Base-by-base conservation (phyloP, 2,113 vertebrate species). In the Picathartes gymnocephalus region DNA sequence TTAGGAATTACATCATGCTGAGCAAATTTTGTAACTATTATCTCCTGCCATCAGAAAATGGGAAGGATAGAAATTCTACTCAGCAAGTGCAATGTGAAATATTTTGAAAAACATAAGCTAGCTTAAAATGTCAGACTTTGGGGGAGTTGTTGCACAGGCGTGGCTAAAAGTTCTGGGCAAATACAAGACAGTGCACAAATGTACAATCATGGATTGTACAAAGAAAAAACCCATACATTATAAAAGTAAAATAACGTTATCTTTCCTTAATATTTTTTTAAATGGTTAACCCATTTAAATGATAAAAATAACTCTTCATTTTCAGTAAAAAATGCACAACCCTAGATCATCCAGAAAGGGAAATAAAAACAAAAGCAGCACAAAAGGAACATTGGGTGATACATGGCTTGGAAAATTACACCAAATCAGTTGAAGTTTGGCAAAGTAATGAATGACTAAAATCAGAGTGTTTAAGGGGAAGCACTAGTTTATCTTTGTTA, bases 241-340 rank as follows among this genome's bases (percentile, higher is more conserved):
- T 12, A n/a, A 31, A 69, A 86, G 6, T 17, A 54, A 73, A 73
- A 60, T 42, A 45, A 39, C 2, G 2, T 24, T 35, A 27, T 33
- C 1, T 54, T 73, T 73, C 7, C 65, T 53, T 24, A 42, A 2
- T 58, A 5, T 42, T 79, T 85, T 82, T 88, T 74, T 2, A 15
- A 47, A 58, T 50, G 16, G 3, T 1, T 9, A 68, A 54, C 20
- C 7, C 2, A 64, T 69, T 86, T 60, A 83, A 86, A 72, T 65
- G 60, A 14, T 39, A 69, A 90, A 81, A 39, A 15, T 0, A 44
- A 2, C 4, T 48, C 0, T 1, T 7, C 10, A 33, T 11, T 58
- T 68, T 79, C 25, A n/a, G 25, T 88, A 74, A 33, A 30, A 88
- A 35, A 53, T 27, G 3, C 14, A 47, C 7, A 64, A 64, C 8